Base-by-base conservation (phyloP, 2,888 invertebrate genomes). In the Caenorhabditis wallacei region DNA sequence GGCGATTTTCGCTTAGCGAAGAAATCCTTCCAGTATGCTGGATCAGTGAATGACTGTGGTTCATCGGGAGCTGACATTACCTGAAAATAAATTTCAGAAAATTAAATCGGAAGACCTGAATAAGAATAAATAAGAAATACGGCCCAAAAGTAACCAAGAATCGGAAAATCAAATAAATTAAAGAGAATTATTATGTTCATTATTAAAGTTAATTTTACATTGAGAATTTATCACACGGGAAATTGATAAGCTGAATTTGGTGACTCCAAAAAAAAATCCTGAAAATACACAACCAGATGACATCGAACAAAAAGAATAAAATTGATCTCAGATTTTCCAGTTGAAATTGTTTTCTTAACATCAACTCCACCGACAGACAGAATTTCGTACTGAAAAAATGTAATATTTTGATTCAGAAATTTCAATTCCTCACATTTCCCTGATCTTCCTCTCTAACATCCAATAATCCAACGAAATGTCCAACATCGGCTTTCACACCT, bases 401-500 rank as follows among this genome's bases (percentile, higher is more conserved):
- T 35, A 10, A 8, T 40, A 20, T 20, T 30, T 63, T 63, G 8
- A 3, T 7, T 46, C 2, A 30, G 18, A 24, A 30, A 71, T 11
- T 13, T 1, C 10, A 18, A 13, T n/a, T 0, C n/a, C 85, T 83
- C 18, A 87, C 84, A 35, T 88, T 84, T 30, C 88, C 54, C 11
- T 63, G 84, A 57, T 83, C 69, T 7, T 90, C 80, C 11, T 86
- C 85, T 37, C 88, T 76, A 0, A 97, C 97, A 1, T 96, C 95
- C 71, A 98, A 94, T 93, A 95, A 95, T 92, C 95, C 94, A 48
- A 97, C 94, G 85, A 95, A 95, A 59, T 94, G 94, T 0, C 95
- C 94, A 1, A 98, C 92, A 93, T 99, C 98, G 20, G 93, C 94
- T 93, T 97, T 95, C 0, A 98, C 95, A 0, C 94, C 94, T 86